Evolutionary conservation across 2,888 invertebrate genomes (phyloP).

Genomic region (Noctua janthe): DNA sequence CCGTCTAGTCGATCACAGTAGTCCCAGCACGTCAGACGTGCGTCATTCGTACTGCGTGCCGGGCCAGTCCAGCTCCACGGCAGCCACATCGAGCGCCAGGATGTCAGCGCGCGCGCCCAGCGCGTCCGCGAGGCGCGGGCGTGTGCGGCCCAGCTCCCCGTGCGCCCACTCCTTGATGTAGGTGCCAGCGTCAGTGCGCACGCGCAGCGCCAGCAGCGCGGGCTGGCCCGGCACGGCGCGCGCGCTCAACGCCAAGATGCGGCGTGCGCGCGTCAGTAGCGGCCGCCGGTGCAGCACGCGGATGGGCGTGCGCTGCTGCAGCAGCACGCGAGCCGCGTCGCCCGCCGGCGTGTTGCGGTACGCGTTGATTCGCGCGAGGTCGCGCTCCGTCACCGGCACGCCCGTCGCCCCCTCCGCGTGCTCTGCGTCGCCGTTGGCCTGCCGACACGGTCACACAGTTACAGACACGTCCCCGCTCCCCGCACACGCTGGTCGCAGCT

Average conservation of each 20-base stretch:
- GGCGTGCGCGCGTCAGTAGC: slow-evolving; percentile 92
- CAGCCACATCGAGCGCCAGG: slow-evolving; percentile 96
- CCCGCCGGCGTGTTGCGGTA: slow-evolving; percentile 70
- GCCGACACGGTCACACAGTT: background rate
- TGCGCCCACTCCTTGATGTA: slow-evolving; percentile 99
- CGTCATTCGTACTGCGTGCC: slow-evolving; percentile 79
- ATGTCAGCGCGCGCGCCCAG: slow-evolving; percentile 95
- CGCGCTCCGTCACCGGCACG: slow-evolving; percentile 68
- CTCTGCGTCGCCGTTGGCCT: slow-evolving; percentile 15
- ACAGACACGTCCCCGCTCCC: background rate
- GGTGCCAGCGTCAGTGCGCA: slow-evolving; percentile 97
- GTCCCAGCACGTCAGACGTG: background rate
- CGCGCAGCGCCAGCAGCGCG: slow-evolving; percentile 91
- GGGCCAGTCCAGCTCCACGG: slow-evolving; percentile 95
- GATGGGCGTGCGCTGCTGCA: slow-evolving; percentile 96
- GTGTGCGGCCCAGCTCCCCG: slow-evolving; percentile 97
- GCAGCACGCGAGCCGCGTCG: slow-evolving; percentile 86
- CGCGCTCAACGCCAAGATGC: slow-evolving; percentile 91
- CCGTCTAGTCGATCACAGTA: background rate
- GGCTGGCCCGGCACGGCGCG: slow-evolving; percentile 86
- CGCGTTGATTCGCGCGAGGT: slow-evolving; percentile 87
- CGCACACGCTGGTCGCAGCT: background rate
- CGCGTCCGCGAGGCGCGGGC: slow-evolving; percentile 93
- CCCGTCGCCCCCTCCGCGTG: background rate
- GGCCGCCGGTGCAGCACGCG: slow-evolving; percentile 97